phyloP scores from a whole-genome alignment of 2,797 vertebrate genomes.

The Gallinago solitaria region DNA sequence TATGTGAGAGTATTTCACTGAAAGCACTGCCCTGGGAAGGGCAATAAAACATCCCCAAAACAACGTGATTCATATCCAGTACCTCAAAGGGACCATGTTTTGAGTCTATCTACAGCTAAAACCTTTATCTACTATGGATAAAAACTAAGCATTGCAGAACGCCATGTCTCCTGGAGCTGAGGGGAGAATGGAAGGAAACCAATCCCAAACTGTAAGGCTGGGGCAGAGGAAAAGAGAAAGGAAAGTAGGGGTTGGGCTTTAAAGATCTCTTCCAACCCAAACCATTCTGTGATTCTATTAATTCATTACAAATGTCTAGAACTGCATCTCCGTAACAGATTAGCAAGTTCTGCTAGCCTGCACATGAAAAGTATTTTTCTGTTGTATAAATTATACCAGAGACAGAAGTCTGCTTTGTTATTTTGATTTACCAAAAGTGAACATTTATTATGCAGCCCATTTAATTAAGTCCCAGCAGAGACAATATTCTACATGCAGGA shows the following conservation, averaged over 20 bases:
- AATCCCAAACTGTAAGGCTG: background rate
- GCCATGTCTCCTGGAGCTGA: background rate
- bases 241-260: background rate
- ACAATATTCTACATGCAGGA: slow-evolving; percentile 46
- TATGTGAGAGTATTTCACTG: background rate
- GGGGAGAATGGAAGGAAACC: background rate
- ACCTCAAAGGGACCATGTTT: background rate
- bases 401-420: slow-evolving; percentile 21
- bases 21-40: background rate
- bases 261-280: background rate
- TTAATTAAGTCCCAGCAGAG: slow-evolving; percentile 65
- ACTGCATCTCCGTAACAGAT: background rate
- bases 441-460: slow-evolving; percentile 55
- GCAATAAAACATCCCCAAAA: background rate
- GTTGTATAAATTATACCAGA: background rate
- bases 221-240: background rate
- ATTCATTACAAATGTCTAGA: background rate
- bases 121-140: background rate
- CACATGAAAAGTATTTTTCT: background rate
- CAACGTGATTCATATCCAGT: background rate
- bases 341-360: background rate
- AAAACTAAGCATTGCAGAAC: background rate
- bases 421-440: slow-evolving; percentile 43
- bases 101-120: background rate
- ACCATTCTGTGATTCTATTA: background rate